Conservation (phyloP, 2,888 invertebrate genomes). For the Cybosia mesomella region DNA sequence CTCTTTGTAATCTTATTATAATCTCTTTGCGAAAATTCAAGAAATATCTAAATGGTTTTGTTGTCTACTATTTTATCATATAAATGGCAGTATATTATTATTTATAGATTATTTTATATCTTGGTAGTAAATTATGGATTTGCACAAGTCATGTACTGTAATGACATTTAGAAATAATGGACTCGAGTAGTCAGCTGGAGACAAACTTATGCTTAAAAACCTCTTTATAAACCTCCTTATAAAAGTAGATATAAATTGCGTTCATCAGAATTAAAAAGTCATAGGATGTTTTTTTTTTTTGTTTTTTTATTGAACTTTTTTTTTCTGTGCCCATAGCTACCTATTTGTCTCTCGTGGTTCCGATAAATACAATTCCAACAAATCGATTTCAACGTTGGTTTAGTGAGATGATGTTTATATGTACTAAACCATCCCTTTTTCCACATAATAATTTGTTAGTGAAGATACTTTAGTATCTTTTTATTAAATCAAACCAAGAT, state of each 20-base stretch:
- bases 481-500: too few relatives aligned
- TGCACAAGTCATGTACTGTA: background rate
- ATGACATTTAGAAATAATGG: background rate
- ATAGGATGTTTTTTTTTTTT: too few relatives aligned
- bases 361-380: too few relatives aligned
- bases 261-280: too few relatives aligned
- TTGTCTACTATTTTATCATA: constrained; percentile 1
- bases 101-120: background rate
- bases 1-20: background rate
- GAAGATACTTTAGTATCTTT: too few relatives aligned
- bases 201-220: background rate
- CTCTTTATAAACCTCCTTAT: background rate
- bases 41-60: background rate
- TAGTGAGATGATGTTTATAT: too few relatives aligned
- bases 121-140: background rate
- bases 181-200: background rate
- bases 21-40: background rate
- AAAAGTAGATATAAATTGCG: background rate
- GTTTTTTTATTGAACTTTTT: too few relatives aligned
- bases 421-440: too few relatives aligned
- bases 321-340: too few relatives aligned
- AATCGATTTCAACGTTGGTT: too few relatives aligned
- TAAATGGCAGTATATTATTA: constrained; percentile 1
- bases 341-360: too few relatives aligned
- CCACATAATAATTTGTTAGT: too few relatives aligned